These are phyloP conservation scores for Nyleta sp. DNA, from an alignment of 2,888 invertebrate genomes.

Conservation along the genomic window DNA sequence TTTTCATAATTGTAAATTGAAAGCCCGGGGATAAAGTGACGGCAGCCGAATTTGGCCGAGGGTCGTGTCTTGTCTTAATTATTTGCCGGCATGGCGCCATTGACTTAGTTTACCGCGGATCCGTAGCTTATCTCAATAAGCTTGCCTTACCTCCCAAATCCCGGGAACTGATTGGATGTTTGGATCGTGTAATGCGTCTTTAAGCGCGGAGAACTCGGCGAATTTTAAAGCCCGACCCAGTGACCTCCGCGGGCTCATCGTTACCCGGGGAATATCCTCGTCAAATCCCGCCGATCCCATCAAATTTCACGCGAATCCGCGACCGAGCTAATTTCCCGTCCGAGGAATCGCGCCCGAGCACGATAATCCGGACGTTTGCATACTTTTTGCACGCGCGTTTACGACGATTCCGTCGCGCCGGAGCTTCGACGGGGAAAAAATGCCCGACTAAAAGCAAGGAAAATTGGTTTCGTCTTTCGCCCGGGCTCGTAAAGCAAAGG, in stretches of 20 bases:
- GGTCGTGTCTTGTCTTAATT: conserved; percentile 50
- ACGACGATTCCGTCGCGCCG: no score
- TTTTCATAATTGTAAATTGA: conserved; percentile 21
- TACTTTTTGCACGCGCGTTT: no score
- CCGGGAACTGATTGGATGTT: conserved; percentile 72
- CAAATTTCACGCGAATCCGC: conserved; percentile 19
- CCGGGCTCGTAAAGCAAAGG: no score
- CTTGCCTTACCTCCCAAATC: conserved; percentile 69
- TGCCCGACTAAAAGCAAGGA: no score
- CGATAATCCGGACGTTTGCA: conserved; percentile 14
- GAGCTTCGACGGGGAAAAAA: no score
- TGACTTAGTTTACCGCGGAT: conserved; percentile 57
- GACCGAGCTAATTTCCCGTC: background rate
- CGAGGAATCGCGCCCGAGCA: background rate
- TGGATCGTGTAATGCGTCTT: conserved; percentile 67
- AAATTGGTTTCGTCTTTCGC: no score
- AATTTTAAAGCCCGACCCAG: conserved; percentile 52
- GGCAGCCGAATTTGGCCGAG: conserved; percentile 15
- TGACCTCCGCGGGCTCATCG: conserved; percentile 14
- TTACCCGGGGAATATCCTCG: conserved; percentile 17
- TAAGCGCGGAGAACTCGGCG: conserved; percentile 63
- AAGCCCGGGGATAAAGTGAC: conserved; percentile 8
- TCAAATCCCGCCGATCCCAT: conserved; percentile 5
- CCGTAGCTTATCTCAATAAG: conserved; percentile 69
- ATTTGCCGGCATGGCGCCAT: conserved; percentile 43